Evolutionary conservation across 2,888 invertebrate species (phyloP), one percentile per base, ranked within the genome.

Genomic region (Cheilosia urbana): DNA sequence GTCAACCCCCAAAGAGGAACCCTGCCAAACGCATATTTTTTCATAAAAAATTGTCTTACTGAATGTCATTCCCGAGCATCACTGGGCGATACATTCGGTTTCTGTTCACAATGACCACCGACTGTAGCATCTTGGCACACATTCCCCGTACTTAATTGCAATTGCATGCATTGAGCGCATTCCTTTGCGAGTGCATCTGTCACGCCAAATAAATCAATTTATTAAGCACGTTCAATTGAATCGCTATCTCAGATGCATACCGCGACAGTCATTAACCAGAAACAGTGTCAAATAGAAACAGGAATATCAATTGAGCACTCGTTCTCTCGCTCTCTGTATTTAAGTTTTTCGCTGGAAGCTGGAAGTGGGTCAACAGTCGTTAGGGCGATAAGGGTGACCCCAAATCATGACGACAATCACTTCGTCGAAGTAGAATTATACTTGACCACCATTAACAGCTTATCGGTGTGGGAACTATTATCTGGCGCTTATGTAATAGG

Each of bases 161-260:
- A 15, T 17, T 4, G 75, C 75, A 62, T 75, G 45, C 65, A 42
- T 66, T 51, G 58, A 42, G 58, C 40, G 58, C 57, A 53, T 17
- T 30, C 51, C 42, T 62, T 17, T 17, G 42, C 24, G 9, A 19
- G 42, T n/a, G 47, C 76, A 68, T 77, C 69, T 76, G 79, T 66
- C 60, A 71, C 57, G 66, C 84, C 71, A 76, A 81, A 85, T 81
- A 77, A 85, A 81, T 85, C 81, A 66, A 85, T 85, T 85, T 72
- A 85, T 85, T 85, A 68, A 65, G 53, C 72, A 62, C 58, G 49
- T 37, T 57, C 85, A 85, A 85, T 85, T 85, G 76, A 77, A 81
- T 80, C 58, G 63, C 75, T 55, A 71, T 40, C 73, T 65, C 66
- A 34, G 37, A 65, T 65, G 65, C 71, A 63, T 65, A 66, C 80